These are phyloP conservation scores for Otocyon megalotis DNA, from an alignment of 2,113 vertebrate species.

Conservation along the genomic window DNA sequence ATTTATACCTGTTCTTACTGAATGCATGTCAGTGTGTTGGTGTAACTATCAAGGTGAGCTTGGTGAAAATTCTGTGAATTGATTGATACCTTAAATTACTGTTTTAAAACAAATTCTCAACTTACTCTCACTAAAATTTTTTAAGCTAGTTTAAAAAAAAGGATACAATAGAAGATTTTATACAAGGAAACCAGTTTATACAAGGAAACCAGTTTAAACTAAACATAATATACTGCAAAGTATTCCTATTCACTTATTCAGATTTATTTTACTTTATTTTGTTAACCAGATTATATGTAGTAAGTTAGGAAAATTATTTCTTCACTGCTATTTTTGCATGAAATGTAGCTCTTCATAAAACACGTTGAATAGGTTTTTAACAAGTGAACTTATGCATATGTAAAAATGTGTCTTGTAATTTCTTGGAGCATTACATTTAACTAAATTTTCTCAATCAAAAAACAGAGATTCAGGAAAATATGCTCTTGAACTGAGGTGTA, in stretches of 20 bases:
- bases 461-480: conserved; percentile 57
- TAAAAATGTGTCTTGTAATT: conserved; percentile 61
- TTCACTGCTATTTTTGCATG: conserved; percentile 56
- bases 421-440: conserved; percentile 59
- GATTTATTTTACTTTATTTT: conserved; percentile 63
- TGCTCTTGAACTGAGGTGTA: conserved; percentile 39
- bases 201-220: conserved; percentile 47
- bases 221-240: conserved; percentile 29
- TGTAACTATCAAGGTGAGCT: not conserved
- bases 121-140: not conserved
- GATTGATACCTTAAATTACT: conserved; percentile 43
- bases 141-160: conserved; percentile 41
- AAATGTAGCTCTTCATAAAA: conserved; percentile 61
- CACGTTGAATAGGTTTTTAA: conserved; percentile 61
- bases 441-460: conserved; percentile 59
- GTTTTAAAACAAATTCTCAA: conserved; percentile 15
- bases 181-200: not conserved
- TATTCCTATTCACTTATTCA: conserved; percentile 21
- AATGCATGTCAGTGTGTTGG: not conserved
- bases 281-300: conserved; percentile 52
- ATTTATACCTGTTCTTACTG: not conserved
- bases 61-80: conserved; percentile 29
- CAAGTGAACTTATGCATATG: conserved; percentile 45
- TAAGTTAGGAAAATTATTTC: conserved; percentile 60
- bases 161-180: not conserved